Conservation (phyloP, 2,113 vertebrate genomes). For the Mixornis gularis region DNA sequence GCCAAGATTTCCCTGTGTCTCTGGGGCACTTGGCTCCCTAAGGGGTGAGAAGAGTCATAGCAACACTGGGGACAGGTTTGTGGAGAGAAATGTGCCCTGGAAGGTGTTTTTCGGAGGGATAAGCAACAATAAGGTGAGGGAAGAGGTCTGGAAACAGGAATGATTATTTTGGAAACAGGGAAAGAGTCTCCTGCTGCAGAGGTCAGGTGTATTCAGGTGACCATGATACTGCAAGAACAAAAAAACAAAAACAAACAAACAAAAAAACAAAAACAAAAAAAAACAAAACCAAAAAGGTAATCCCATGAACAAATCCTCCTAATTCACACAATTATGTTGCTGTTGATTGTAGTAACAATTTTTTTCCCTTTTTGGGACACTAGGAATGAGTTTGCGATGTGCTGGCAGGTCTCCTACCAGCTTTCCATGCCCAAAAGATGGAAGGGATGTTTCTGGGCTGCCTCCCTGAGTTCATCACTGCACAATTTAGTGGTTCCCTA, state of each 20-base stretch:
- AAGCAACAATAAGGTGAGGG: background rate
- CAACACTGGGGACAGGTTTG: background rate
- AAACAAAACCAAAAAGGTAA: background rate
- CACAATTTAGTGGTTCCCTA: background rate
- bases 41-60: background rate
- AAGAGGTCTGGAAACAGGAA: background rate
- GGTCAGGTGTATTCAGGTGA: background rate
- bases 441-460: background rate
- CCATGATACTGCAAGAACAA: background rate
- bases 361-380: background rate
- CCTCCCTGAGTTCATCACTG: background rate
- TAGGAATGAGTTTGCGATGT: background rate
- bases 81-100: background rate
- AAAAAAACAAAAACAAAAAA: no score
- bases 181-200: background rate
- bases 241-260: no score
- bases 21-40: background rate
- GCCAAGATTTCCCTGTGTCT: background rate
- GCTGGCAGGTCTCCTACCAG: background rate
- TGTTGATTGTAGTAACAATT: accelerated
- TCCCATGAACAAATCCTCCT: background rate
- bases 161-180: background rate
- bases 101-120: background rate
- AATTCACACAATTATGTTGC: background rate
- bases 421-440: background rate